Evolutionary conservation across 2,888 invertebrate species (phyloP), one percentile per base, ranked within the genome.

Genomic region (Drosophila kambysellisi): DNA sequence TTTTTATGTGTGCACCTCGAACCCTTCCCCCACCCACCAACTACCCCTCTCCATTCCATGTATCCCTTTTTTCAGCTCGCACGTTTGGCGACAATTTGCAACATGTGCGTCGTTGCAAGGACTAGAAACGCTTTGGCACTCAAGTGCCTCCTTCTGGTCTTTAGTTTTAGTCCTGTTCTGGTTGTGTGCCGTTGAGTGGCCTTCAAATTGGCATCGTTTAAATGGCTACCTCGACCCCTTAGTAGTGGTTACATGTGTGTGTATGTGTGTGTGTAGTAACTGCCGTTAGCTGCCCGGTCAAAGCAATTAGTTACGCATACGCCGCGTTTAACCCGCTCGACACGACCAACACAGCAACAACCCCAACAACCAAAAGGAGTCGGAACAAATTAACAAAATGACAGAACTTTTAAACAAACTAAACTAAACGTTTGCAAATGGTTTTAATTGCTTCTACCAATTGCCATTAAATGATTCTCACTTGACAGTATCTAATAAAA

Each of bases 261-360:
- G 20, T 43, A 20, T 59, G 57, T 53, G 30, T 39, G 52, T 53
- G 53, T 62, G 59, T 62, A 43, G 43, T 53, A 58, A 66, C 65
- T 53, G 64, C 54, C 69, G 70, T 71, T 74, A 71, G 67, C 52
- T 77, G 74, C 61, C 74, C 63, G 81, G 82, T 81, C 83, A 81
- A 83, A 81, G 84, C 75, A 81, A 81, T 81, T 81, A 81, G 81
- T 81, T 81, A 81, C 84, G 80, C 79, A 82, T 80, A 75, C 71
- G 75, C 66, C 63, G 68, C 62, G 79, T 52, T 79, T 70, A 81
- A 74, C 67, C 78, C 70, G 69, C 63, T 57, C 56, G 51, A 67
- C 76, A 79, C 67, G 48, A 54, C 15, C 53, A 76, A 43, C 30
- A 46, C 25, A 35, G n/a, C 20, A 57, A 39, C 6, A 41, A 25